Evolutionary conservation across 1,140 invertebrate species (phyloP).

Genomic region (Whitmania pigra): DNA sequence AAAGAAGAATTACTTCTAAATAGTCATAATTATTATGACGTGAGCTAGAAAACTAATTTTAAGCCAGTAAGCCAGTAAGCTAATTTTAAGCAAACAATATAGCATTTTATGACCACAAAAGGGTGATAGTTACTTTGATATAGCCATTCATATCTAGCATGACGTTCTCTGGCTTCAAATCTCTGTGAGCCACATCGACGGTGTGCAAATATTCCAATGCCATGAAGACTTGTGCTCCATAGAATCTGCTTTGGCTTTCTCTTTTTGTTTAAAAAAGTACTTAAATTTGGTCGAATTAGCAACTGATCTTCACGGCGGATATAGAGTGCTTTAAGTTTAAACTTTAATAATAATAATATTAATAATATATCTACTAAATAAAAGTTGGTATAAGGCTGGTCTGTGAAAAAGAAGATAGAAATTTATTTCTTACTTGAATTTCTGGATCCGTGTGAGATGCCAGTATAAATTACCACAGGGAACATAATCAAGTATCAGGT

Average conservation of each 20-base stretch:
- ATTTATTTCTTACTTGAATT: conserved; percentile 11
- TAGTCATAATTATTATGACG: no score
- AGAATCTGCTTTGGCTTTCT: conserved; percentile 96
- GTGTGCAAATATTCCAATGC: conserved; percentile 99
- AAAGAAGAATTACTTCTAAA: no score
- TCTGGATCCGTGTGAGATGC: not conserved
- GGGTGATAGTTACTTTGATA: conserved; percentile 65
- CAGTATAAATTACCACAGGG: conserved; percentile 4
- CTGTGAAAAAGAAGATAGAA: no score
- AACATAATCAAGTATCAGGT: conserved; percentile 6
- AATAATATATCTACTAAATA: no score
- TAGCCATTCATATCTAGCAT: conserved; percentile 96
- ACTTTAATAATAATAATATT: no score
- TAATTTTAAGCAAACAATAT: no score
- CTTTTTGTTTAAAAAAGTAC: conserved; percentile 43
- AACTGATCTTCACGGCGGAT: no score
- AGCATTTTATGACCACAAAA: no score
- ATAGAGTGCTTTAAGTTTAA: no score
- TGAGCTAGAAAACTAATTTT: no score
- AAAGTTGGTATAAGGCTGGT: no score
- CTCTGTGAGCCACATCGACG: conserved; percentile 94
- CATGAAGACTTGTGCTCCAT: conserved; percentile 97
- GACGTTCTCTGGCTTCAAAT: conserved; percentile 97
- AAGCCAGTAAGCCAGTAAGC: no score
- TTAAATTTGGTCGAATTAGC: not conserved